Base-by-base conservation (phyloP, 2,797 vertebrate species). In the Heterohyrax brucei region DNA sequence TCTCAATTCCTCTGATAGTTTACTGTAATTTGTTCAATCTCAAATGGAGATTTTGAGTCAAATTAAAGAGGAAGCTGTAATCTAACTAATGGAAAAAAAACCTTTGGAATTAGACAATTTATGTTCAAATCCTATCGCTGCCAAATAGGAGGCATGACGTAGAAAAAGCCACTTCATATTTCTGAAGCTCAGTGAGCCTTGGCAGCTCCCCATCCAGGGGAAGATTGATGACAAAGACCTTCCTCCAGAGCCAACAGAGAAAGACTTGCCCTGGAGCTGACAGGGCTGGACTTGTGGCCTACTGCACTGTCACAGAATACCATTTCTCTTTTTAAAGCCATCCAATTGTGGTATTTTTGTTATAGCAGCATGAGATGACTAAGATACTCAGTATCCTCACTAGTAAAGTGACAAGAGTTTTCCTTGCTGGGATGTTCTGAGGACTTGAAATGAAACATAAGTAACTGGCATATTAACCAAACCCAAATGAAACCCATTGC, bases 1-100 rank as follows among this genome's bases (percentile, higher is more conserved):
- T 93, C 87, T 92, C 77, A 97, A 75, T 56, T 70, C 75, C 50
- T 59, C 9, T 84, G 92, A 64, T 72, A 93, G 22, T 72, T 87
- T 19, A 24, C n/a, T 84, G 68, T 84, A 53, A 22, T 93, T 96
- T 76, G 59, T 72, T 92, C 39, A 90, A 84, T 80, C 82, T 80
- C 78, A 87, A 79, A 56, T 62, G 33, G 56, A 89, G 80, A 75
- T 95, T 92, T 84, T 84, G 48, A 96, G 72, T 90, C 59, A 62
- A 3, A 75, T 19, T 83, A 79, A 86, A 96, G 48, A 85, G 56
- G 12, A 84, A 95, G 28, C 64, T 92, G 19, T 86, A 62, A 50
- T 86, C 62, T 56, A 87, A 86, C 50, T 53, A 89, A 28, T 24
- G 44, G 8, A 89, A 76, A 83, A 24, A 89, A 80, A 8, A 68